Evolutionary conservation across 2,113 vertebrate genomes (phyloP).

Genomic region (Pimephales promelas): DNA sequence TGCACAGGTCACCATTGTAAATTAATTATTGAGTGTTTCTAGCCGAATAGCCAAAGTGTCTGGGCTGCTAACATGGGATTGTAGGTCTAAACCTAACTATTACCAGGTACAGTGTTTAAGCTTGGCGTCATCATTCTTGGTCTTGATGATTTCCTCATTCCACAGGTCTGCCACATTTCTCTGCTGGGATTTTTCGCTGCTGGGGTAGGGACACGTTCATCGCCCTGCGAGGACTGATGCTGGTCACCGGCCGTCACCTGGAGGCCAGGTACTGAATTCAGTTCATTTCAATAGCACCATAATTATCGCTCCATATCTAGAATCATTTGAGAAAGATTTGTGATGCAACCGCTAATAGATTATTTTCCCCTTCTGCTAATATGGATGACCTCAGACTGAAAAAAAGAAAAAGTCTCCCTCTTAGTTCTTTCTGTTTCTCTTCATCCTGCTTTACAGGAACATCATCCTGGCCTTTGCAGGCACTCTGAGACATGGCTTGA

Average conservation of each 20-base stretch:
- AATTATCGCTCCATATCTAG: neutral
- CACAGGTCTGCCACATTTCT: conserved; percentile 94
- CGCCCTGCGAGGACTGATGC: conserved; percentile 88
- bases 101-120: neutral
- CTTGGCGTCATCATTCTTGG: neutral
- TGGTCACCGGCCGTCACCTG: conserved; percentile 86
- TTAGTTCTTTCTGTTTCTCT: neutral
- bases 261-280: conserved; percentile 83
- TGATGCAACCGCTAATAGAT: neutral
- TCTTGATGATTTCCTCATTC: neutral
- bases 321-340: conserved; percentile 1
- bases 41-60: neutral
- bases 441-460: conserved; percentile 75
- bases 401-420: neutral
- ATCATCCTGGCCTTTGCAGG: conserved; percentile 92
- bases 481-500: conserved; percentile 92
- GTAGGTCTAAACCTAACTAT: neutral
- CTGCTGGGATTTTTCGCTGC: conserved; percentile 93
- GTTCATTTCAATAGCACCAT: neutral
- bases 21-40: neutral
- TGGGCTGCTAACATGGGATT: neutral
- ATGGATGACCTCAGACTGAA: neutral
- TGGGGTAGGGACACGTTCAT: conserved; percentile 99
- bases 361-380: neutral
- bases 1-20: neutral